Evolutionary conservation across 2,113 vertebrate species (phyloP), one percentile per base, ranked within the genome.

Genomic region (Poeciliopsis retropinna): DNA sequence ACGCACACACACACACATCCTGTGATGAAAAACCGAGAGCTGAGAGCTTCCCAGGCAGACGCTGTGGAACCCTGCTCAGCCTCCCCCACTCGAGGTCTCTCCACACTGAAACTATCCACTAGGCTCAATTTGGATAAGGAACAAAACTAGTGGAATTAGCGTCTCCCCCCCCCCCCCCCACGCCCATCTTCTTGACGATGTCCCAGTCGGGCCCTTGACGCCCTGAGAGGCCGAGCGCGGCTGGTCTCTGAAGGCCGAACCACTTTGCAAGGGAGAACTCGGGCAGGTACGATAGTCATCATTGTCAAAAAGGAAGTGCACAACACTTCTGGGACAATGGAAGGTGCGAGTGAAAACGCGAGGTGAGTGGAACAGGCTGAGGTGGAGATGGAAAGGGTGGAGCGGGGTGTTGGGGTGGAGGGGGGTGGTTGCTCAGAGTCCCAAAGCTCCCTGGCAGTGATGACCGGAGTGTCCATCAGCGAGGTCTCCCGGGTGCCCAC

Each of bases 401-500:
- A 14, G 67, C 68, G 39, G 22, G 62, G 69, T 34, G 34, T 32
- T 32, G 57, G 69, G 81, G 41, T 27, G 30, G 47, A 67, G 80
- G 51, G 51, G 51, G 51, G 51, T 7, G 51, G 22, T 76, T 78
- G 86, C 81, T 78, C 70, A 81, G 75, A 77, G 91, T 94, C 93
- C 91, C 92, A 84, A 67, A 85, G 89, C 90, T 82, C 88, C 87
- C 88, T 87, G 88, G 90, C 83, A 89, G 87, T 87, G 86, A 90
- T 93, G 91, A 93, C 94, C 91, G 73, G 80, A 91, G 87, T 93
- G 94, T 94, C 94, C 94, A 94, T 95, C 94, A 94, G 86, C 44
- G 54, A 76, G 83, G 90, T 94, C 94, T 93, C 94, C 69, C 57
- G 92, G 92, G 94, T 92, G 87, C 86, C 89, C 78, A n/a, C 78